Evolutionary conservation across 2,797 vertebrate species (phyloP).

Genomic region (Linurgus olivaceus): DNA sequence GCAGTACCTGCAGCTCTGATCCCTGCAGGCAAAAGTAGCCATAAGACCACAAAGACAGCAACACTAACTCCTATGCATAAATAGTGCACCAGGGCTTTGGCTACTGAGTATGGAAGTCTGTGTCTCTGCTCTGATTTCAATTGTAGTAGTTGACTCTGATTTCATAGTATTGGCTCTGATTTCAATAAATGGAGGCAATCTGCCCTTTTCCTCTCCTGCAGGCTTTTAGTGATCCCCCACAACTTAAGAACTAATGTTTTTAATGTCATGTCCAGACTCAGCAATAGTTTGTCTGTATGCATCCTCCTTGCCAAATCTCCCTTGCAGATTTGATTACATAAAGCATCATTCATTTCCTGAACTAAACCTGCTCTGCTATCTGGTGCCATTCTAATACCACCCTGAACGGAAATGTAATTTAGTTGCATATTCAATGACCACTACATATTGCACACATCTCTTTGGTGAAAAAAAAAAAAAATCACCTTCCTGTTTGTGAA

Average conservation of each 20-base stretch:
- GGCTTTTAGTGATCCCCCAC: background rate
- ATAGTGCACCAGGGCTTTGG: background rate
- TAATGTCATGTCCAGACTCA: background rate
- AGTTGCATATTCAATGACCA: background rate
- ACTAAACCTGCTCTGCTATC: slow-evolving; percentile 7
- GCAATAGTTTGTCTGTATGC: background rate
- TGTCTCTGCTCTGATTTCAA: background rate
- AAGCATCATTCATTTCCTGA: slow-evolving; percentile 35
- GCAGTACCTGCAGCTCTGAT: background rate
- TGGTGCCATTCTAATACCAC: slow-evolving; percentile 30
- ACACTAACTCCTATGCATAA: background rate
- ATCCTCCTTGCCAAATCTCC: slow-evolving; percentile 3
- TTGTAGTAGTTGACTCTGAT: no score
- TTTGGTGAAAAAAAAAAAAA: background rate
- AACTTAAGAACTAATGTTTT: background rate
- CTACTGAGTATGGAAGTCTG: background rate
- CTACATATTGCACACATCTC: background rate
- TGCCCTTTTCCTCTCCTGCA: background rate
- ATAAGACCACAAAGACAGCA: background rate
- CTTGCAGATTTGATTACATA: slow-evolving; percentile 12
- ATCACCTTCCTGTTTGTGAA: background rate
- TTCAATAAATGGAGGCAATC: background rate
- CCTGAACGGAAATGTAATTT: background rate
- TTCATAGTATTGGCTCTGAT: background rate
- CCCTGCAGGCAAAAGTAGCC: background rate